These are phyloP conservation scores for Drosophila ustulata DNA, from an alignment of 2,888 invertebrate genomes.

Conservation along the genomic window DNA sequence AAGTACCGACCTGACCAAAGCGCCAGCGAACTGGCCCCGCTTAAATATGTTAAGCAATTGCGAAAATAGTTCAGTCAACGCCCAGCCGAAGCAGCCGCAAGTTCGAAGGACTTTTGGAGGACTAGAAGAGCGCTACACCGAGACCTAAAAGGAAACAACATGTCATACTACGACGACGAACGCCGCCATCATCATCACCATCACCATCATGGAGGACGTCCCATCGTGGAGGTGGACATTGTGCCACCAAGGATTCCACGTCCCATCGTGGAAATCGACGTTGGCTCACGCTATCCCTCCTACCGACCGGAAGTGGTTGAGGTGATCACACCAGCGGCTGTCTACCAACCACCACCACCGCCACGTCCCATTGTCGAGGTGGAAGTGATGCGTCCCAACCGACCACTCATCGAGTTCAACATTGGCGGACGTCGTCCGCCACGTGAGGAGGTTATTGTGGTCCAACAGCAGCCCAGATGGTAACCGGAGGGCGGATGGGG, in stretches of 20 bases:
- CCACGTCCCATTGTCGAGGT: conserved; percentile 68
- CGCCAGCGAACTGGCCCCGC: conserved; percentile 18
- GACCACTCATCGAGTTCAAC: conserved; percentile 70
- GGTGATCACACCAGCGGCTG: conserved; percentile 64
- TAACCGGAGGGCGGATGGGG: conserved; percentile 20
- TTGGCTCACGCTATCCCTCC: conserved; percentile 60
- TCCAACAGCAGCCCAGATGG: conserved; percentile 65
- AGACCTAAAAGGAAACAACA: conserved; percentile 34
- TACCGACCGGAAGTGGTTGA: conserved; percentile 58
- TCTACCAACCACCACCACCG: conserved; percentile 61
- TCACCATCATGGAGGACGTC: conserved; percentile 67
- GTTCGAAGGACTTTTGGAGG: conserved; percentile 13
- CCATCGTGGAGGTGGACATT: conserved; percentile 80
- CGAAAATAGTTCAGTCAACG: conserved; percentile 55
- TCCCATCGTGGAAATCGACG: conserved; percentile 65
- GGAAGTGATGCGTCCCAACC: conserved; percentile 64
- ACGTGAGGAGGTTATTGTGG: conserved; percentile 63
- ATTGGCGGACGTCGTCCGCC: conserved; percentile 69
- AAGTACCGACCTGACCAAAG: conserved; percentile 45
- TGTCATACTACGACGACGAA: conserved; percentile 74
- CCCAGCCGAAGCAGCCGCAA: conserved; percentile 27
- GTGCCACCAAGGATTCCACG: conserved; percentile 71
- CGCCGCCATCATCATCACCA: conserved; percentile 69
- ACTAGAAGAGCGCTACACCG: conserved; percentile 6
- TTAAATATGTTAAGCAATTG: conserved; percentile 65